Evolutionary conservation across 1,140 invertebrate genomes (phyloP).

Genomic region (Scaptodrosophila lebanonensis): DNA sequence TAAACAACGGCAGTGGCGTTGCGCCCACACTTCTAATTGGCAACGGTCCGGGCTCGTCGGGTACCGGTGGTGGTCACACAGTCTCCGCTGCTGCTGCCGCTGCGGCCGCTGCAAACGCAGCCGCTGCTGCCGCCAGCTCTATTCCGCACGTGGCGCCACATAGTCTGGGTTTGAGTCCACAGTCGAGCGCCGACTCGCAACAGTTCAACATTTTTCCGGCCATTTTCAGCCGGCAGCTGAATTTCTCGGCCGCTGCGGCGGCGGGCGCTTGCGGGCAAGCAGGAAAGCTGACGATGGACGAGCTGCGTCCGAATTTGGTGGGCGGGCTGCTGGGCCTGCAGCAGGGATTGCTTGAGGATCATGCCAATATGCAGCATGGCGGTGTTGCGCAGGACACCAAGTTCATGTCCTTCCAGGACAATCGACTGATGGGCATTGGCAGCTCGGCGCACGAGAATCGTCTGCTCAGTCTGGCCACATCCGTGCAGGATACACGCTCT

Average conservation of each 20-base stretch:
- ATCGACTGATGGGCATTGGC: conserved; percentile 77
- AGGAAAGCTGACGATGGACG: conserved; percentile 82
- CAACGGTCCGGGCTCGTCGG: conserved; percentile 66
- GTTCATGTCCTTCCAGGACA: conserved; percentile 79
- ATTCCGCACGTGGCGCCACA: conserved; percentile 71
- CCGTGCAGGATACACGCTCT: conserved; percentile 76
- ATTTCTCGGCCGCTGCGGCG: conserved; percentile 82
- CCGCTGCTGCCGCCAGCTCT: conserved; percentile 70
- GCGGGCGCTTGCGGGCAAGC: conserved; percentile 82
- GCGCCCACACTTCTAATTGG: conserved; percentile 55
- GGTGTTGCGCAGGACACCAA: conserved; percentile 73
- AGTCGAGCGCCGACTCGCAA: conserved; percentile 81
- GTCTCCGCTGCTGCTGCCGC: conserved; percentile 61
- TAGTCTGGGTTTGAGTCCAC: conserved; percentile 79
- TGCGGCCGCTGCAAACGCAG: conserved; percentile 30
- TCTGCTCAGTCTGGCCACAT: conserved; percentile 70
- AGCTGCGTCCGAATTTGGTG: conserved; percentile 87
- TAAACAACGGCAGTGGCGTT: conserved; percentile 20
- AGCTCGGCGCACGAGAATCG: conserved; percentile 77
- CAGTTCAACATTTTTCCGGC: conserved; percentile 94
- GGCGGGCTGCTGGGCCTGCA: conserved; percentile 85
- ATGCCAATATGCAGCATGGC: conserved; percentile 78
- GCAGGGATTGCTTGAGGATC: conserved; percentile 86
- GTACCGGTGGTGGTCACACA: conserved; percentile 75
- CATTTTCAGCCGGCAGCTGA: conserved; percentile 90